These are phyloP conservation scores for Lasioglossum leucozonium DNA, from an alignment of 2,888 invertebrate species.

Conservation along the genomic window DNA sequence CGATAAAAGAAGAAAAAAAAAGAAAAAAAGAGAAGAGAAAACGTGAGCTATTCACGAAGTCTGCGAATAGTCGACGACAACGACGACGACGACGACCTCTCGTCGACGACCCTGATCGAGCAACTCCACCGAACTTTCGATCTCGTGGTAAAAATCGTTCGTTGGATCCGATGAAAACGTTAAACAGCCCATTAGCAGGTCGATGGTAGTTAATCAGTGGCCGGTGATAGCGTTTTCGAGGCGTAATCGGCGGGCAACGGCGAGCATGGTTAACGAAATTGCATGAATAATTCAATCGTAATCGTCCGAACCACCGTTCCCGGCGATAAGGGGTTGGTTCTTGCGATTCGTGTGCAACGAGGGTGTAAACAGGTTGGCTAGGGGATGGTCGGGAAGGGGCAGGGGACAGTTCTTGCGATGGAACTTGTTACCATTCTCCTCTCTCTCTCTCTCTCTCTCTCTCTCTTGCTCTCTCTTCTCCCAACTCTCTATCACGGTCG, in stretches of 20 bases:
- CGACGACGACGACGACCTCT: too few relatives aligned
- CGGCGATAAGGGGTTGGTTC: conserved; percentile 12
- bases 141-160: not conserved
- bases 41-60: not conserved
- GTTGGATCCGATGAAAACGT: not conserved
- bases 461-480: not conserved
- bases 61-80: not conserved
- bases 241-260: not conserved
- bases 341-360: conserved; percentile 19
- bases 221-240: conserved; percentile 17
- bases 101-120: not conserved
- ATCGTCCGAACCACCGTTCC: conserved; percentile 11
- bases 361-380: conserved; percentile 4
- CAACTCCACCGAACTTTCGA: not conserved
- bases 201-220: conserved; percentile 6
- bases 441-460: not conserved
- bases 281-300: conserved; percentile 36
- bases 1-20: too few relatives aligned
- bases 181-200: conserved; percentile 6
- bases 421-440: conserved; percentile 36
- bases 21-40: not conserved
- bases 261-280: conserved; percentile 29
- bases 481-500: conserved; percentile 18
- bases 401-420: conserved; percentile 28
- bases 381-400: not conserved